Evolutionary conservation across 2,797 vertebrate species (phyloP), one percentile per base, ranked within the genome.

Genomic region (Florisuga fusca): DNA sequence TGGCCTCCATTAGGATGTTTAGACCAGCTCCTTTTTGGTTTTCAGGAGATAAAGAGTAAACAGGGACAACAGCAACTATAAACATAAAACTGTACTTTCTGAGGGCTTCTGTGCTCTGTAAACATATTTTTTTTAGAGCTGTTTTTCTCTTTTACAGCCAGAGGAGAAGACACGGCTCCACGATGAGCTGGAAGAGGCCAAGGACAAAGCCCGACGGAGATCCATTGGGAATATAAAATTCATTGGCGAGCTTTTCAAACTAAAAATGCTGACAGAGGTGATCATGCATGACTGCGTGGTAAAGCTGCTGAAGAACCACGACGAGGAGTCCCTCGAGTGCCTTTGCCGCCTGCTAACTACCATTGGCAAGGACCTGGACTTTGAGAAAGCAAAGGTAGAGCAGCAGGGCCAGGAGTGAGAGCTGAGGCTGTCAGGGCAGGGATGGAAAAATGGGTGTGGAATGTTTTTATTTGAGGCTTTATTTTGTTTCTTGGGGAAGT

Each of bases 231-330:
- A 99, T 97, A 99, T 99, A 84, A 99, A 99, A 93, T 99, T 99
- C 97, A 99, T 99, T 1, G 99, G 99, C 0, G 99, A 99, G 93
- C 99, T 99, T 26, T 99, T 99, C 97, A 99, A 99, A 91, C 98
- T 99, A 31, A 99, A 99, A 97, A 99, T 99, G 99, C 93, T 99
- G 96, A 99, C 99, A 0, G 99, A 99, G 93, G 99, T 99, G 93
- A 99, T 99, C 98, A 99, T 99, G 99, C 99, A 99, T 1, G 99
- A 99, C 97, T 99, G 99, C 1, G 98, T 99, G 88, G 99, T 99
- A 34, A 99, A 99, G 97, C 98, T 99, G 96, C 98, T 99, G 15
- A 99, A 99, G 94, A 99, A 99, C 98, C 99, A 99, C 0, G 99
- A 99, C 2, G 98, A 99, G 83, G 99, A 99, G 92, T 99, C 99